Conservation (phyloP, 92 coral and sea anemone species). For the Virgularia gustaviana region DNA sequence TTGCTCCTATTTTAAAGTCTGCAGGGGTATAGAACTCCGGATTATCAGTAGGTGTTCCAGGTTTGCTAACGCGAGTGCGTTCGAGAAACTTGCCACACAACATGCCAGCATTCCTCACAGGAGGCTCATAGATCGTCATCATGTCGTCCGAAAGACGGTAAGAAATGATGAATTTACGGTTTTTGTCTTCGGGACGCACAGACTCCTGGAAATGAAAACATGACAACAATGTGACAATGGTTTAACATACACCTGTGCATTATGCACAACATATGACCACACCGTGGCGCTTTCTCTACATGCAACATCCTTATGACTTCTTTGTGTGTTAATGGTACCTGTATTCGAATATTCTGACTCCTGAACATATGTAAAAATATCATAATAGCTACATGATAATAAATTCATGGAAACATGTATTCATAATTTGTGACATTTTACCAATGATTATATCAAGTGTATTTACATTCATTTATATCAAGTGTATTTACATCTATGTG, state of each 20-base stretch:
- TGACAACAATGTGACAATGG: neutral
- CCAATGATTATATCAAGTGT: too few relatives aligned
- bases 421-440: too few relatives aligned
- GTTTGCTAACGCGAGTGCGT: constrained; percentile 89
- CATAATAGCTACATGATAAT: too few relatives aligned
- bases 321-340: too few relatives aligned
- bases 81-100: constrained; percentile 96
- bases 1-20: constrained; percentile 84
- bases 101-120: constrained; percentile 96
- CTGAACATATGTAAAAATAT: too few relatives aligned
- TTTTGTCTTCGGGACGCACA: constrained; percentile 90
- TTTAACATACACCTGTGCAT: too few relatives aligned
- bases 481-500: neutral
- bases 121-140: constrained; percentile 97
- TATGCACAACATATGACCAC: too few relatives aligned
- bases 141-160: constrained; percentile 95
- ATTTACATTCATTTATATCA: neutral
- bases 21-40: constrained; percentile 97
- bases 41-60: constrained; percentile 92
- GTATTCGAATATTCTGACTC: too few relatives aligned
- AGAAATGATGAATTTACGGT: constrained; percentile 91
- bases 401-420: too few relatives aligned
- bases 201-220: constrained; percentile 61
- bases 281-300: too few relatives aligned
- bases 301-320: too few relatives aligned